These are phyloP conservation scores for Cyclura pinguis DNA, from an alignment of 2,797 vertebrate genomes.

Conservation along the genomic window DNA sequence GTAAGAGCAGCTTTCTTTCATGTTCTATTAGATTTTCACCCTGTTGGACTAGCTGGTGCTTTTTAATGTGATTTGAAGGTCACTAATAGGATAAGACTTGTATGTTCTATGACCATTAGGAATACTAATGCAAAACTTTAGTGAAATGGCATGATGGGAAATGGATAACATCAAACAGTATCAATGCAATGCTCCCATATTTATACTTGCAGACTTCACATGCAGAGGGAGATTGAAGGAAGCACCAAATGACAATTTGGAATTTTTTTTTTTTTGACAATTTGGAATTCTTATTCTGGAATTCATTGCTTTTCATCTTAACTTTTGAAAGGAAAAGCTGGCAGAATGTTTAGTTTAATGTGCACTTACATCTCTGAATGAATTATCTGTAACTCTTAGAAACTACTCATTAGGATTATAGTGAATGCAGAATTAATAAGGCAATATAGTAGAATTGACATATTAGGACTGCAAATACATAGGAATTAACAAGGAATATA, in stretches of 20 bases:
- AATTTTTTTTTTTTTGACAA: too few relatives aligned
- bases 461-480: background rate
- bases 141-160: slow-evolving; percentile 35
- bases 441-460: too few relatives aligned
- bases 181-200: background rate
- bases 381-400: background rate
- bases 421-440: too few relatives aligned
- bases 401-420: background rate
- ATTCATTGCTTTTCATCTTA: rapidly evolving
- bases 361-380: background rate
- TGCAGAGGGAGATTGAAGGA: background rate
- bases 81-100: slow-evolving; percentile 28
- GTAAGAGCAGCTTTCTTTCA: slow-evolving; percentile 43
- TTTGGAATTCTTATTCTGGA: background rate
- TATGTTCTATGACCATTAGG: slow-evolving; percentile 32
- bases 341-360: slow-evolving; percentile 11
- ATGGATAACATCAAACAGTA: slow-evolving; percentile 9
- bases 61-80: slow-evolving; percentile 53
- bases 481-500: background rate
- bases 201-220: background rate
- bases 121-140: slow-evolving; percentile 19
- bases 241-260: background rate
- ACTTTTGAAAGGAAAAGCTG: background rate
- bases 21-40: slow-evolving; percentile 31
- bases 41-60: slow-evolving; percentile 15